Percentiles rank a stretch among this genome's conserved stretches.
phyloP scores from a whole-genome alignment of 2,797 vertebrate genomes.

The Pachyuromys duprasi region DNA sequence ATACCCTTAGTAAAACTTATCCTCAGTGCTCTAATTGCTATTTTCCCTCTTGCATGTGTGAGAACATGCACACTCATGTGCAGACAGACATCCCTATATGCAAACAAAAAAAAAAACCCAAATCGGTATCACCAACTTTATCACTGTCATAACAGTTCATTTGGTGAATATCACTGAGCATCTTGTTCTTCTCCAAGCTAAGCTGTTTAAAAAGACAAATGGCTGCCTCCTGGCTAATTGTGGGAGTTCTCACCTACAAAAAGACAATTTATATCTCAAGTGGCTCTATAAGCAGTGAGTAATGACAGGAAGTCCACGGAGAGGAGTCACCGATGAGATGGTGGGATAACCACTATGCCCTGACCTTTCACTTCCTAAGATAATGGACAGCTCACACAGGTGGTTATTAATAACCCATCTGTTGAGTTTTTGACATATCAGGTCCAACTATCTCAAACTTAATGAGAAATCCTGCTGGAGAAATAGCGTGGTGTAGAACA shows the following conservation, averaged over 20 bases:
- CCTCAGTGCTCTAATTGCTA: slow-evolving; percentile 1
- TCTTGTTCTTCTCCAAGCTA: slow-evolving; percentile 80
- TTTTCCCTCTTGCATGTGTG: background rate
- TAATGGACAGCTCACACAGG: slow-evolving; percentile 82
- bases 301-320: slow-evolving; percentile 85
- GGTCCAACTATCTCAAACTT: slow-evolving; percentile 48
- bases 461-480: slow-evolving; percentile 64
- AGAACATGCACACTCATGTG: accelerated
- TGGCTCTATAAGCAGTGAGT: slow-evolving; percentile 88
- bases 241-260: slow-evolving; percentile 86
- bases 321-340: slow-evolving; percentile 85
- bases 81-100: slow-evolving; percentile 27
- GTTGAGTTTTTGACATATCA: slow-evolving; percentile 72
- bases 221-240: slow-evolving; percentile 89
- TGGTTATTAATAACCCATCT: slow-evolving; percentile 84
- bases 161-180: slow-evolving; percentile 71
- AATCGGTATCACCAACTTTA: slow-evolving; percentile 75
- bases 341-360: slow-evolving; percentile 84
- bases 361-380: slow-evolving; percentile 86
- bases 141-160: slow-evolving; percentile 87
- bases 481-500: background rate
- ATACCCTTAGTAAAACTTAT: slow-evolving; percentile 55
- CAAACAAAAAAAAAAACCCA: background rate
- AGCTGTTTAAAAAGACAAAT: slow-evolving; percentile 88
- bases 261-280: slow-evolving; percentile 87